Conservation (phyloP, 2,113 vertebrate species). For the Symphodus melops region DNA sequence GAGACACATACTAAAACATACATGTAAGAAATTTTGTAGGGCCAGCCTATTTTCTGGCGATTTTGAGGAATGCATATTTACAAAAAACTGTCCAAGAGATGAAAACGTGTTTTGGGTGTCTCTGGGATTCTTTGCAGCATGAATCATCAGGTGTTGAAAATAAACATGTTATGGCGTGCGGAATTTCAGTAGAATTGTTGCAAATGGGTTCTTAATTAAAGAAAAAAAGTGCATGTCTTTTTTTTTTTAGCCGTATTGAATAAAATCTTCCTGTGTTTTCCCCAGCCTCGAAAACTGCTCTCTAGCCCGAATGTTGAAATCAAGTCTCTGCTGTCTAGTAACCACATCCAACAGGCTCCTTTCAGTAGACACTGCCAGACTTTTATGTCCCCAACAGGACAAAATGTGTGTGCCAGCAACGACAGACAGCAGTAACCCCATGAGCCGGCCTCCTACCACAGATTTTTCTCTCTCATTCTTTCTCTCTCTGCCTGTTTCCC, state of each 20-base stretch:
- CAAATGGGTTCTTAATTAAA: background rate
- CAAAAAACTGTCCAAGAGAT: constrained; percentile 7
- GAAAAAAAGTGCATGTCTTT: background rate
- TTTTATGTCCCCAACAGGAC: constrained; percentile 47
- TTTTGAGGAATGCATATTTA: no score
- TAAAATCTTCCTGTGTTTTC: background rate
- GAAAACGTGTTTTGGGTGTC: constrained; percentile 45
- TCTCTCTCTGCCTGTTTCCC: constrained; percentile 10
- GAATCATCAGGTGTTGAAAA: constrained; percentile 20
- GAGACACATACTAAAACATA: no score
- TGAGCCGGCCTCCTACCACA: constrained; percentile 49
- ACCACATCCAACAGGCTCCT: constrained; percentile 48
- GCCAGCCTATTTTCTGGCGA: no score
- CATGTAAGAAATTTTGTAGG: no score
- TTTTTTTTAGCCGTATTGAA: background rate
- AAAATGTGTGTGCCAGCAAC: constrained; percentile 52
- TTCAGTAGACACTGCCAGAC: constrained; percentile 41
- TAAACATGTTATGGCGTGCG: background rate
- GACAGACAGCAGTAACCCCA: constrained; percentile 64
- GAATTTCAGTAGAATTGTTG: background rate
- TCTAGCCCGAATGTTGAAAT: constrained; percentile 50
- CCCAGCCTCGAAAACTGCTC: background rate
- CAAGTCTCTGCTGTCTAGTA: constrained; percentile 40
- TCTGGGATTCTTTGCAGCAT: constrained; percentile 19
- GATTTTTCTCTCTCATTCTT: constrained; percentile 1